phyloP scores from a whole-genome alignment of 2,797 vertebrate species.

The Arnoldichthys spilopterus region DNA sequence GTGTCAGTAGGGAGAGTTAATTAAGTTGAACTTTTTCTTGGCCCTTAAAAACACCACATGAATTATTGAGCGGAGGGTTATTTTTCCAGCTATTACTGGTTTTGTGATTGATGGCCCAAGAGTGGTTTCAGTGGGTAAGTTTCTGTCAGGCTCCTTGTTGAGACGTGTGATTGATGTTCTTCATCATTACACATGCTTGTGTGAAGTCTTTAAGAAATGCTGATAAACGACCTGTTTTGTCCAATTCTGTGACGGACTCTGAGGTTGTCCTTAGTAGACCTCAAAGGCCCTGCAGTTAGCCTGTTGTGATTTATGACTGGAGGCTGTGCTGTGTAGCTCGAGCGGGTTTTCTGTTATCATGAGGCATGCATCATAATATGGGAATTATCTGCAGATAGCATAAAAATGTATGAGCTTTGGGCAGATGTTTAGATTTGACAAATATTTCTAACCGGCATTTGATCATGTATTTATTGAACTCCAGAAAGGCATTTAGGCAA shows the following conservation, averaged over 20 bases:
- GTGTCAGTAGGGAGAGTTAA: slow-evolving; percentile 19
- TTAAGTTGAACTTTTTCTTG: slow-evolving; percentile 20
- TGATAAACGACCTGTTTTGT: slow-evolving; percentile 23
- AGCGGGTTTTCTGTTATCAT: too few relatives aligned
- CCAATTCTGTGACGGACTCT: slow-evolving; percentile 20
- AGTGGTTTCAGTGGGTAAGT: slow-evolving; percentile 29
- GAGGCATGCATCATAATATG: too few relatives aligned
- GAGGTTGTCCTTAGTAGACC: slow-evolving; percentile 7
- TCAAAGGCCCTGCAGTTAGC: not conserved
- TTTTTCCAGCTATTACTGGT: slow-evolving; percentile 26
- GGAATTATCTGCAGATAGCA: too few relatives aligned
- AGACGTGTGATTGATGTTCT: slow-evolving; percentile 41
- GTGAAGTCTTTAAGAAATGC: slow-evolving; percentile 20
- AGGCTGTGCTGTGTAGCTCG: not conserved
- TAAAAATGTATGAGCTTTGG: too few relatives aligned
- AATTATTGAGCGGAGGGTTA: slow-evolving; percentile 28
- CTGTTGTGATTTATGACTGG: not conserved
- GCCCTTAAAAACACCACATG: slow-evolving; percentile 15
- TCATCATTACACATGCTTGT: slow-evolving; percentile 23
- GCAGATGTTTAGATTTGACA: too few relatives aligned
- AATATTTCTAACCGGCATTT: too few relatives aligned
- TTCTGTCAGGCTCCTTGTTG: slow-evolving; percentile 35
- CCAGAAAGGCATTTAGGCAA: too few relatives aligned
- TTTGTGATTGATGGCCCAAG: slow-evolving; percentile 43
- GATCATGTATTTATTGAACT: too few relatives aligned